phyloP scores from a whole-genome alignment of 2,113 vertebrate species.

The Leiothrix lutea region DNA sequence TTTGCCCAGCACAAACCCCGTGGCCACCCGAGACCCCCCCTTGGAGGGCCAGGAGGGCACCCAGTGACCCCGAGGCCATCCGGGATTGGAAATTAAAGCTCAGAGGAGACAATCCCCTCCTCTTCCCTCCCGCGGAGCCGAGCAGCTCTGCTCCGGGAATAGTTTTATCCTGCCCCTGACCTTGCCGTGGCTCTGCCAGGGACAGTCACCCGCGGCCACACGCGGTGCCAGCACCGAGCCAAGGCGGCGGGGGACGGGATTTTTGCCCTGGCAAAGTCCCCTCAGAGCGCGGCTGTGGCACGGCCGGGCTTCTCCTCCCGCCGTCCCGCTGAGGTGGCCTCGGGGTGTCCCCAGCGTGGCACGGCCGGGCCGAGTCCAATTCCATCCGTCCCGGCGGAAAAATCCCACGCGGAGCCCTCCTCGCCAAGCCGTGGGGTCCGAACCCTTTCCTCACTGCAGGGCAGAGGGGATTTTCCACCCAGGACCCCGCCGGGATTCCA shows the following conservation, averaged over 20 bases:
- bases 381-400: not conserved
- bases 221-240: not conserved
- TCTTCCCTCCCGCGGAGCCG: fast-evolving
- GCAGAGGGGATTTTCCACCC: not conserved
- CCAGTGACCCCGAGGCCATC: not conserved
- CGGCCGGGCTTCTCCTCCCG: not conserved
- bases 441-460: fast-evolving
- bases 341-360: not conserved
- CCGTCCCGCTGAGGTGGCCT: not conserved
- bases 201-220: not conserved
- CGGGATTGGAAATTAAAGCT: not conserved
- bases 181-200: not conserved
- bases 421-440: fast-evolving
- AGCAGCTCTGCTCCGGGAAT: slow-evolving; percentile 44
- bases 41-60: not conserved
- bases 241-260: not conserved
- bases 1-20: not conserved
- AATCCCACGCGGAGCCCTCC: not conserved
- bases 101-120: not conserved
- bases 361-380: fast-evolving
- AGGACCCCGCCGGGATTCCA: not conserved
- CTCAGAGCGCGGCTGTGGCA: not conserved
- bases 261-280: not conserved
- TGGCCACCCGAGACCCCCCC: too few relatives aligned
- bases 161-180: slow-evolving; percentile 23